A percentile compares a stretch with the other conserved stretches of the same genome.
Conservation (phyloP, 2,113 vertebrate genomes). For the Scortum barcoo region DNA sequence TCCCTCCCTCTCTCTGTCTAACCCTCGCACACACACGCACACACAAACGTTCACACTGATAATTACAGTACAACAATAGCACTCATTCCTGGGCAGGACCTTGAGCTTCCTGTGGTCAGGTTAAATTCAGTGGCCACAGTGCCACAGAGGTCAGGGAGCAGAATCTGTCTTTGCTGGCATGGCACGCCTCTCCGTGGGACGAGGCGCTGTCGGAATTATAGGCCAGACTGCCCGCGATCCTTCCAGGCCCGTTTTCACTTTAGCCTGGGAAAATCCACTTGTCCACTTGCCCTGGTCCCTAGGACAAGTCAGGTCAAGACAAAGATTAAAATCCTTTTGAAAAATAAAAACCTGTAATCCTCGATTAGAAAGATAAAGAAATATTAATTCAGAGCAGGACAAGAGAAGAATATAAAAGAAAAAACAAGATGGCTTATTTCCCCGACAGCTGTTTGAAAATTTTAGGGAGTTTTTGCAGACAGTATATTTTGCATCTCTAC, state of each 20-base stretch:
- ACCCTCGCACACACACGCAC: conserved; percentile 3
- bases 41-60: conserved; percentile 49
- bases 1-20: not conserved
- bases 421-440: conserved; percentile 48
- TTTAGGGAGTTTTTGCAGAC: not conserved
- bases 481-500: not conserved
- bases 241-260: conserved; percentile 23
- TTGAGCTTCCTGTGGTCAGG: conserved; percentile 69
- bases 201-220: conserved; percentile 42
- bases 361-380: conserved; percentile 49
- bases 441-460: conserved; percentile 24
- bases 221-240: conserved; percentile 21
- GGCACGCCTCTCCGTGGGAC: conserved; percentile 41
- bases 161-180: conserved; percentile 50
- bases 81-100: conserved; percentile 61
- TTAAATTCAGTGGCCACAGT: conserved; percentile 56
- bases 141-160: conserved; percentile 58
- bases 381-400: conserved; percentile 47
- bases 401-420: conserved; percentile 9
- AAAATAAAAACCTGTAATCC: conserved; percentile 19
- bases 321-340: conserved; percentile 36
- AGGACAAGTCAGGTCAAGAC: conserved; percentile 27
- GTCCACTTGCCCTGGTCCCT: conserved; percentile 14
- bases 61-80: conserved; percentile 66
- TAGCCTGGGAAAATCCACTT: conserved; percentile 52